Base-by-base conservation (phyloP, 2,888 invertebrate species). In the Drosophila antonietae region DNA sequence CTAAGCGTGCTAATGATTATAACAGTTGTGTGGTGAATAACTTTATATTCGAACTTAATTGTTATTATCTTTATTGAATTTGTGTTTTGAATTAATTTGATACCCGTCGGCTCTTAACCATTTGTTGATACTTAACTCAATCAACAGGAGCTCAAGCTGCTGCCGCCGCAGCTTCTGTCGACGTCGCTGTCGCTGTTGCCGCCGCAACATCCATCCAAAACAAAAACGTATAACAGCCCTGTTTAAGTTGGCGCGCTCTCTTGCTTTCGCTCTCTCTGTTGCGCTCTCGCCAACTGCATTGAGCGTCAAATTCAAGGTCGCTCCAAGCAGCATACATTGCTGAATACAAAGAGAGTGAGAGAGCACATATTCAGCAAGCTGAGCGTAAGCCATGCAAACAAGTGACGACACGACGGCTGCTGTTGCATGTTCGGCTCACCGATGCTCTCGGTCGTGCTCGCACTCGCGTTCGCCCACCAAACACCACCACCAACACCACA, bases 281-380 rank as follows among this genome's bases (percentile, higher is more conserved):
- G 6, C 23, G 41, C 52, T 63, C 59, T 53, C 18, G 8, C 35
- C 58, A 65, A 67, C 9, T 76, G 68, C 79, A 79, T 58, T 73
- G 53, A 80, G 78, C 55, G 64, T 35, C 73, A 63, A 79, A 86
- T 86, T 86, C 85, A 86, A 86, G 85, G 85, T 86, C 85, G 85
- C 74, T 63, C 65, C 78, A 55, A 68, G 67, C 49, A 67, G 10
- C 39, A 28, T 33, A 43, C 23, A 78, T 64, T 31, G 86, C 86
- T 86, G 80, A 86, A 53, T 47, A 59, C 63, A 67, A 58, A 23
- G 33, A 33, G 64, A 47, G 41, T 28, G 56, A 18, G 68, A 57
- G 61, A 68, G 59, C 53, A 43, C 81, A 83, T 83, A 83, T 82
- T 83, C 83, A 84, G 82, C 83, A 64, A 51, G 35, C 15, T 57